phyloP scores from a whole-genome alignment of 2,888 invertebrate genomes.

The Melolontha melolontha region DNA sequence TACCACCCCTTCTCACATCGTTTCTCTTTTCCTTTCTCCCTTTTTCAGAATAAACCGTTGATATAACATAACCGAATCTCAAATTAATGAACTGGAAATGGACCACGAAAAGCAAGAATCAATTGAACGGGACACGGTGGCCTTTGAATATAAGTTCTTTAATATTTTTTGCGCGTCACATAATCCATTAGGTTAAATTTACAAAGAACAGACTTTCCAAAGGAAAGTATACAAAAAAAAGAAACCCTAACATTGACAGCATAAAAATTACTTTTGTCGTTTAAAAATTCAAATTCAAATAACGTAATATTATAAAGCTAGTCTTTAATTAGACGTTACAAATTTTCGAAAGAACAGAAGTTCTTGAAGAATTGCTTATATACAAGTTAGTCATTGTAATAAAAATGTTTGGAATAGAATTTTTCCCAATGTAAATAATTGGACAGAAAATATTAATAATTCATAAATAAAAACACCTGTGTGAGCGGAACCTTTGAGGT shows the following conservation, averaged over 20 bases:
- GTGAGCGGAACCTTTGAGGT: too few species aligned
- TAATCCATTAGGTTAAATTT: constrained; percentile 12
- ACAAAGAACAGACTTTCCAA: constrained; percentile 10
- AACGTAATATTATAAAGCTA: too few species aligned
- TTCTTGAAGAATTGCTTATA: too few species aligned
- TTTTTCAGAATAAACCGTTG: constrained; percentile 17
- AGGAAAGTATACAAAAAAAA: background rate
- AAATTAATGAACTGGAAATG: constrained; percentile 27
- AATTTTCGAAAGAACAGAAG: too few species aligned
- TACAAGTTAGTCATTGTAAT: too few species aligned
- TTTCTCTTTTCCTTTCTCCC: background rate
- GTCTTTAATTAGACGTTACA: too few species aligned
- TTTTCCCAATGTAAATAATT: too few species aligned
- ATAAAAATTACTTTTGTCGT: background rate
- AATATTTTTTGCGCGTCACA: constrained; percentile 17
- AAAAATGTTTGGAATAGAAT: too few species aligned
- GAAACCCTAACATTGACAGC: background rate
- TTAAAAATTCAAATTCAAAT: too few species aligned
- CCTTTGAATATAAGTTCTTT: constrained; percentile 27
- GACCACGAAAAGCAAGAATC: constrained; percentile 12
- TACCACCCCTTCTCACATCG: background rate
- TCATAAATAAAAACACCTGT: too few species aligned
- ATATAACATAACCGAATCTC: constrained; percentile 21
- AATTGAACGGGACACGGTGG: background rate
- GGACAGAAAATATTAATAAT: too few species aligned